These are phyloP conservation scores for Penaeus chinensis DNA, from an alignment of 1,140 invertebrate species.

Conservation along the genomic window DNA sequence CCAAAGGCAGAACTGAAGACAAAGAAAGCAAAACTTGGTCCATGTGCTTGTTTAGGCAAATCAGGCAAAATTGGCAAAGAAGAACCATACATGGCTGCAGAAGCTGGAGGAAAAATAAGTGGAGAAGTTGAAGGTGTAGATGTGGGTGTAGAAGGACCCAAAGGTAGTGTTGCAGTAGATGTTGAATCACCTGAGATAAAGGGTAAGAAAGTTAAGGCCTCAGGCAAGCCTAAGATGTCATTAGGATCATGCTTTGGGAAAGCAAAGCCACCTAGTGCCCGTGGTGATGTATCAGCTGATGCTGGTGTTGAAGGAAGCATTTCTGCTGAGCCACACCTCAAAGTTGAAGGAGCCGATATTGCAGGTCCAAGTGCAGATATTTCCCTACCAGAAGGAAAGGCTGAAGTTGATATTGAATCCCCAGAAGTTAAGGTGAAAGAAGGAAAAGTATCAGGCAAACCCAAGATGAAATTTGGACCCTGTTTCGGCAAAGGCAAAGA, in stretches of 20 bases:
- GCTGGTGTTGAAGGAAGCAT: not conserved
- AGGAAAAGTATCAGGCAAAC: not conserved
- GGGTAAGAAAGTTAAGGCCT: not conserved
- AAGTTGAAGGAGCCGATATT: not conserved
- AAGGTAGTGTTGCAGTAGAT: not conserved
- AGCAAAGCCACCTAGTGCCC: not conserved
- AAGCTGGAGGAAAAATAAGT: conserved; percentile 2
- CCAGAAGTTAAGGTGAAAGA: not conserved
- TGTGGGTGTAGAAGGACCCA: not conserved
- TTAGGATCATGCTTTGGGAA: no score
- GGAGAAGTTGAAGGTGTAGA: conserved; percentile 14
- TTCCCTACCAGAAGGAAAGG: conserved; percentile 15
- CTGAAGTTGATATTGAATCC: not conserved
- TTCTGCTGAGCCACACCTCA: not conserved
- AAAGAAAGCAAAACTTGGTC: conserved; percentile 45
- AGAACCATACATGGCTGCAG: conserved; percentile 43
- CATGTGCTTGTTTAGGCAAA: conserved; percentile 50
- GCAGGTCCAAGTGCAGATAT: not conserved
- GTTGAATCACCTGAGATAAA: conserved; percentile 35
- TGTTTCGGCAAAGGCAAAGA: not conserved
- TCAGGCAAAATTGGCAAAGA: conserved; percentile 34
- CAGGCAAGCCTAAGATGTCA: not conserved
- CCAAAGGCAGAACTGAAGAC: conserved; percentile 20
- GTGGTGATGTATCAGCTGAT: not conserved
- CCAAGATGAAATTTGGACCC: conserved; percentile 4